phyloP scores from a whole-genome alignment of 2,113 vertebrate genomes.

The Carassius gibelio region DNA sequence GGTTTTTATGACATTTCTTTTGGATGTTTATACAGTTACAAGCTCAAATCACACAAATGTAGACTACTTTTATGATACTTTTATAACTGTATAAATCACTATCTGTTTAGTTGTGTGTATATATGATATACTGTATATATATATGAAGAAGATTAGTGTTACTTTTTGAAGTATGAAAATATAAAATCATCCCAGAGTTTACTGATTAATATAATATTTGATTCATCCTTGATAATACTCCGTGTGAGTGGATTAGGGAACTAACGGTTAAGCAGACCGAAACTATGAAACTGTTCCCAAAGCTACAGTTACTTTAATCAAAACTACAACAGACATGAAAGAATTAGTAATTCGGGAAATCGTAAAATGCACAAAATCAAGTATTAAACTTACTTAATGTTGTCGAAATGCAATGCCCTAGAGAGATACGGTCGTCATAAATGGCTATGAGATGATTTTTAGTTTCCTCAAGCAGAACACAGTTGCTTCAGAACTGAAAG shows the following conservation, averaged over 20 bases:
- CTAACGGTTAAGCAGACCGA: neutral
- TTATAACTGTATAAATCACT: neutral
- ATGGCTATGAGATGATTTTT: neutral
- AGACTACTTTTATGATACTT: neutral
- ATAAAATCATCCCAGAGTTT: neutral
- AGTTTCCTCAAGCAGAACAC: conserved; percentile 39
- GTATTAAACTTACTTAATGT: conserved; percentile 33
- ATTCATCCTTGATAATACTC: neutral
- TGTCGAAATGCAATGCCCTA: conserved; percentile 1
- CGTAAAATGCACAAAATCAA: neutral
- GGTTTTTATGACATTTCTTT: neutral
- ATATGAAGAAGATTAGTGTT: neutral
- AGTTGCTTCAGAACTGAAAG: conserved; percentile 15
- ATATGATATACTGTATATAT: no score
- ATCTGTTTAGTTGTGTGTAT: neutral
- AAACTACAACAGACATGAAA: neutral
- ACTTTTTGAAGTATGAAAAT: neutral
- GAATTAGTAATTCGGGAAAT: neutral
- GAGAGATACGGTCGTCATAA: neutral
- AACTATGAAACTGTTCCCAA: neutral
- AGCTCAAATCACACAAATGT: neutral
- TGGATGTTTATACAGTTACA: neutral
- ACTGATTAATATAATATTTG: neutral
- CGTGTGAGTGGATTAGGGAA: neutral
- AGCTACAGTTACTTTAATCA: neutral